A percentile compares a stretch with the other conserved stretches of the same genome.
Evolutionary conservation across 2,888 invertebrate species (phyloP).

Genomic region (Creontiades dilutus): DNA sequence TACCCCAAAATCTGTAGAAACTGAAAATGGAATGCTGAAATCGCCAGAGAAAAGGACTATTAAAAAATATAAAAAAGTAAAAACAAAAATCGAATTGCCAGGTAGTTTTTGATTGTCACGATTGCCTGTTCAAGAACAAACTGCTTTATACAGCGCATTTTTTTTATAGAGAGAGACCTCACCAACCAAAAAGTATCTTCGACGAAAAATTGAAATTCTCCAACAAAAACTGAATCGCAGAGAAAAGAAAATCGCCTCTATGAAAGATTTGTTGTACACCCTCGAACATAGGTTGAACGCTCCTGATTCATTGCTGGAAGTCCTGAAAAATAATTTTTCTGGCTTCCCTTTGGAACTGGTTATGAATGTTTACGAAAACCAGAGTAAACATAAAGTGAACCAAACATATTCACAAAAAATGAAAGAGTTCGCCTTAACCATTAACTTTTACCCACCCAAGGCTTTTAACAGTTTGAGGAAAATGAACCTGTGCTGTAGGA

Average conservation of each 20-base stretch:
- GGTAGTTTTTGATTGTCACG: background rate
- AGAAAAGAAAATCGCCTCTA: background rate
- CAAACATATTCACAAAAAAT: background rate
- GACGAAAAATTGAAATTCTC: background rate
- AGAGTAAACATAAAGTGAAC: background rate
- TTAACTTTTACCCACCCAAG: slow-evolving; percentile 4
- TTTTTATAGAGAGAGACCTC: background rate
- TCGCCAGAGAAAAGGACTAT: no score
- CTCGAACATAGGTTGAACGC: background rate
- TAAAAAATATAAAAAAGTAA: no score
- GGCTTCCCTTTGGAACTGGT: background rate
- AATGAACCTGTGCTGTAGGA: background rate
- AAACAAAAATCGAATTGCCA: no score
- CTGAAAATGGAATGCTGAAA: no score
- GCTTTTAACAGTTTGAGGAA: background rate
- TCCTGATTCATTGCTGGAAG: background rate
- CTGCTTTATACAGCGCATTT: no score
- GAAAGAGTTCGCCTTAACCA: background rate
- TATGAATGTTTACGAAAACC: background rate
- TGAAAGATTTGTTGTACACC: background rate
- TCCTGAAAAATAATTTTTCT: background rate
- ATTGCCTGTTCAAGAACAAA: no score
- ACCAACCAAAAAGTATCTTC: background rate
- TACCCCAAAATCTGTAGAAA: no score
- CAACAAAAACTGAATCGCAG: background rate